Base-by-base conservation (phyloP, 2,113 vertebrate genomes). In the Toxotes jaculatrix region DNA sequence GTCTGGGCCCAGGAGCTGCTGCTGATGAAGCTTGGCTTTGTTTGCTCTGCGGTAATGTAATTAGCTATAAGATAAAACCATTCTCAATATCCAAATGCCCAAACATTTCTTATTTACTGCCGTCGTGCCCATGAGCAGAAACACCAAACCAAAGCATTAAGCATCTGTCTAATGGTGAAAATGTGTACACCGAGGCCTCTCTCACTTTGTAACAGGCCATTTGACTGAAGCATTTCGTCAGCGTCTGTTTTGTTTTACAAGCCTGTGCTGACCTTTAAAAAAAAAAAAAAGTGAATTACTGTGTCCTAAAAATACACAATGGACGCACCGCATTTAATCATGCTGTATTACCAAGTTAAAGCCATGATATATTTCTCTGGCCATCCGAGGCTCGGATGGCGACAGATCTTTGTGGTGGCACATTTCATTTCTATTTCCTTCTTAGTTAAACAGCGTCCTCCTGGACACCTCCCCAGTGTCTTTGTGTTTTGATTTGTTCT, bases 11-110 rank as follows among this genome's bases (percentile, higher is more conserved):
- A 23, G 55, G 27, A 80, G 69, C 69, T 12, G 75, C 64, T 88
- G 70, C 75, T 87, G 80, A 63, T 88, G 69, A 76, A 84, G 77
- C 88, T 63, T 73, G 68, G 69, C 83, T 78, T 77, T 77, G 69
- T 85, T 87, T 76, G 65, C 74, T 79, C 56, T 68, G 43, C n/a
- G 14, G 23, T 89, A 79, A 88, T 88, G 65, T 61, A 80, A 86
- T 89, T 86, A 88, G 55, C 60, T 77, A 63, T 45, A 68, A 67
- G 59, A 87, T 78, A 23, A 57, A 60, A 32, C 59, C 31, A 42
- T 75, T 57, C 31, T 72, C 64, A 45, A 43, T 84, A 75, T 74
- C 40, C 55, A 86, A 74, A 75, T 62, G 61, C 56, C 60, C 11
- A 80, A 74, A 34, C 79, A 31, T 77, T 67, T 84, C 71, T 84